Conservation (phyloP, 2,797 vertebrate species). For the Peromyscus aztecus region DNA sequence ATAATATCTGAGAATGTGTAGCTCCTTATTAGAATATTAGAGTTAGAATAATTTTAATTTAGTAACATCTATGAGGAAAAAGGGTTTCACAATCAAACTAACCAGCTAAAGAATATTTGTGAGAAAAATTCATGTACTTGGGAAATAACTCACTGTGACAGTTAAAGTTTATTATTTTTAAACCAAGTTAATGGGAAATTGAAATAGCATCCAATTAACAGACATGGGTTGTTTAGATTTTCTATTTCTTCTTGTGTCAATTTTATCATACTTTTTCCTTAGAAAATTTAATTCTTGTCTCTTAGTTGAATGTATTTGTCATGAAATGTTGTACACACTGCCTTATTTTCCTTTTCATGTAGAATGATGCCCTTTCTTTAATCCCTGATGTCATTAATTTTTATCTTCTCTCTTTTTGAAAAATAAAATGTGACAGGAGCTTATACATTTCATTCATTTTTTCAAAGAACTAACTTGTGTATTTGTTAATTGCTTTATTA, state of each 20-base stretch:
- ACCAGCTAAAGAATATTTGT: conserved; percentile 8
- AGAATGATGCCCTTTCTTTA: not conserved
- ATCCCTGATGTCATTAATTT: conserved; percentile 16
- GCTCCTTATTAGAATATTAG: conserved; percentile 14
- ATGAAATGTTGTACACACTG: not conserved
- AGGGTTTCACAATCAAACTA: conserved; percentile 11
- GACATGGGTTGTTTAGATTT: conserved; percentile 23
- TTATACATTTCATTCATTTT: conserved; percentile 15
- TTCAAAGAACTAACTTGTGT: conserved; percentile 26
- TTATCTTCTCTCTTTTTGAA: not conserved
- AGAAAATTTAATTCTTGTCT: not conserved
- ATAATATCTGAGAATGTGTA: conserved; percentile 4
- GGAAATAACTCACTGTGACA: conserved; percentile 9
- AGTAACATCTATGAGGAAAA: conserved; percentile 22
- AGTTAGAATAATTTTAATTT: conserved; percentile 40
- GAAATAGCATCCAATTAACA: conserved; percentile 37
- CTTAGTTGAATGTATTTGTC: not conserved
- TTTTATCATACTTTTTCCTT: not conserved
- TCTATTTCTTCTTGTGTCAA: conserved; percentile 24
- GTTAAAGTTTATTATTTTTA: conserved; percentile 14
- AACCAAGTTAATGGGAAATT: not conserved
- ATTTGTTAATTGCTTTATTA: conserved; percentile 30
- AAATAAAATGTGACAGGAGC: not conserved
- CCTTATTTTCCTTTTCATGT: not conserved
- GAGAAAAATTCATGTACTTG: conserved; percentile 31